Evolutionary conservation across 1,140 invertebrate species (phyloP).

Genomic region (Glossosoma conforme): DNA sequence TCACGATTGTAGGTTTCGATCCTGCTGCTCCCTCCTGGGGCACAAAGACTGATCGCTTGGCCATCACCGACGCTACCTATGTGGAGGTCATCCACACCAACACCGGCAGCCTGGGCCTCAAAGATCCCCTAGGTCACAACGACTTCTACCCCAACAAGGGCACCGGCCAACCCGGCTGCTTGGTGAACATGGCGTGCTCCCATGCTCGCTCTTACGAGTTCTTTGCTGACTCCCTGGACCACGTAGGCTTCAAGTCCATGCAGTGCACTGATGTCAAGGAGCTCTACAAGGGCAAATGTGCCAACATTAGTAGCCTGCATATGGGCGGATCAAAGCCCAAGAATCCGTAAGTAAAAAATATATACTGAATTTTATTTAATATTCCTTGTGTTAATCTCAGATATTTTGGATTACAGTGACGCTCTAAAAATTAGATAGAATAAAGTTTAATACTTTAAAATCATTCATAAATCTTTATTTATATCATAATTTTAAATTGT

Average conservation of each 20-base stretch:
- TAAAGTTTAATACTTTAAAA: too few relatives aligned
- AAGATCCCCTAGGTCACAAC: conserved; percentile 45
- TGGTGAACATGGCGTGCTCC: conserved; percentile 36
- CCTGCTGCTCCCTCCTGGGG: conserved; percentile 41
- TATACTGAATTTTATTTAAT: neutral
- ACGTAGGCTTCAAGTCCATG: conserved; percentile 33
- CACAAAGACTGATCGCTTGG: conserved; percentile 22
- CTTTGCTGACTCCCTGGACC: conserved; percentile 43
- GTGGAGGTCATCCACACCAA: conserved; percentile 70
- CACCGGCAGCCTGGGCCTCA: conserved; percentile 47
- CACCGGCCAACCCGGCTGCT: conserved; percentile 52
- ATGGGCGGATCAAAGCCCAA: conserved; percentile 35
- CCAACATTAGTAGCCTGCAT: conserved; percentile 31
- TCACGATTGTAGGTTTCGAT: too few relatives aligned
- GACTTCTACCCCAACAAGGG: conserved; percentile 55
- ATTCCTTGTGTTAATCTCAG: neutral
- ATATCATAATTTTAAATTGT: too few relatives aligned
- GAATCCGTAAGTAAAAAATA: conserved; percentile 10
- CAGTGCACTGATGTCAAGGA: conserved; percentile 36
- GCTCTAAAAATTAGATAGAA: too few relatives aligned
- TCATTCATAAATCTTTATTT: too few relatives aligned
- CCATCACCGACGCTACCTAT: conserved; percentile 52
- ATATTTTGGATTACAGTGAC: too few relatives aligned
- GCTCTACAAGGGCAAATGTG: conserved; percentile 33
- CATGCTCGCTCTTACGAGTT: conserved; percentile 46